Conservation (phyloP, 1,140 invertebrate species). For the Caenorhabditis inopinata region DNA sequence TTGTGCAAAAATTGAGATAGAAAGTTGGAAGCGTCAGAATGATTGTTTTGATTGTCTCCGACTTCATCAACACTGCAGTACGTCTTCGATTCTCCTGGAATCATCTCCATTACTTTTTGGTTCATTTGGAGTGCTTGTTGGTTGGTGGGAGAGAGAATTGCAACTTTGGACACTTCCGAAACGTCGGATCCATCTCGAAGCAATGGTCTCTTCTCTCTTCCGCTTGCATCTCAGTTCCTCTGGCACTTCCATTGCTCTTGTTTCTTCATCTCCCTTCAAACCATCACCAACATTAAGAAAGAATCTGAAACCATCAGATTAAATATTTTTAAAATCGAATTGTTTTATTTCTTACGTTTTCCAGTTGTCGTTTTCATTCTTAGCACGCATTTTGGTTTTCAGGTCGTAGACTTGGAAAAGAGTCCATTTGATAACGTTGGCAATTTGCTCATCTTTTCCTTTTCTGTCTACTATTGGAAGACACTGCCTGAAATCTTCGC, state of each 20-base stretch:
- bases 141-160: not conserved
- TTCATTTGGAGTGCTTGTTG: not conserved
- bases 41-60: too few species aligned
- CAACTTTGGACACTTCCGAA: not conserved
- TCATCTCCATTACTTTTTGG: too few species aligned
- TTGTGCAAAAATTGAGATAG: not conserved
- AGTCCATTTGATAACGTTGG: slow-evolving; percentile 27
- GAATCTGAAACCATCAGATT: too few species aligned
- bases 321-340: too few species aligned
- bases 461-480: slow-evolving; percentile 29
- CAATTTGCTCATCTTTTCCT: not conserved
- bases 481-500: slow-evolving; percentile 39
- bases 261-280: not conserved
- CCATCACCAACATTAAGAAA: too few species aligned
- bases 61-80: too few species aligned
- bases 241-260: not conserved
- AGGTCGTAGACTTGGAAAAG: not conserved
- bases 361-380: not conserved
- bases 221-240: not conserved
- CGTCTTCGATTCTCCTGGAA: too few species aligned
- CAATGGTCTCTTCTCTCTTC: not conserved
- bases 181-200: too few species aligned
- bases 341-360: too few species aligned
- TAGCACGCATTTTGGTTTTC: slow-evolving; percentile 20
- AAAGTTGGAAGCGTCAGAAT: too few species aligned